Percentiles rank a stretch among this genome's conserved stretches.
Evolutionary conservation across 2,888 invertebrate species (phyloP).

Genomic region (Tetragnatha montana): DNA sequence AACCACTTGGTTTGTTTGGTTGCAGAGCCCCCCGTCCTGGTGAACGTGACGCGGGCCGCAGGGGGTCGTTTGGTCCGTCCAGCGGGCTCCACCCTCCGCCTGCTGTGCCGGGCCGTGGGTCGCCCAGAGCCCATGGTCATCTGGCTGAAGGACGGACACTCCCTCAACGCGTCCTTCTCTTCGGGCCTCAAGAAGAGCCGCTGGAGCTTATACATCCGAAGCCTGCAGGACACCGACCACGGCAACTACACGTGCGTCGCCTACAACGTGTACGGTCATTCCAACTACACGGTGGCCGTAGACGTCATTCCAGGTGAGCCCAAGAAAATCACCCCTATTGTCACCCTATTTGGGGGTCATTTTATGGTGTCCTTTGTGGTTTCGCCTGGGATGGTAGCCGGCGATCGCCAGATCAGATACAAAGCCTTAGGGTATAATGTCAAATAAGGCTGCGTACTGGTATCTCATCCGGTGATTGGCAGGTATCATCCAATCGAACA

Average conservation of each 20-base stretch:
- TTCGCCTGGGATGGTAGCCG: no score
- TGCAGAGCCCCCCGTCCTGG: constrained; percentile 39
- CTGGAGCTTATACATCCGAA: constrained; percentile 63
- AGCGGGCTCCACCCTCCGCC: constrained; percentile 68
- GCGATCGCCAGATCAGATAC: no score
- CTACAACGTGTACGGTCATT: constrained; percentile 62
- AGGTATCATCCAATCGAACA: no score
- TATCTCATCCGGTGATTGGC: no score
- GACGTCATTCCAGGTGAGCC: constrained; percentile 66
- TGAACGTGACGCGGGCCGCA: constrained; percentile 42
- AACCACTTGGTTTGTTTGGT: neutral
- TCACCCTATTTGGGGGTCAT: no score
- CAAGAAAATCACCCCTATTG: no score
- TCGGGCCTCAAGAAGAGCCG: constrained; percentile 40
- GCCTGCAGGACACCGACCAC: constrained; percentile 61
- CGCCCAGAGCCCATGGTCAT: constrained; percentile 70
- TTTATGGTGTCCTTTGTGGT: no score
- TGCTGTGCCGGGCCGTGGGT: constrained; percentile 71
- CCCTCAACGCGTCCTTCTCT: constrained; percentile 49
- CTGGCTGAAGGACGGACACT: constrained; percentile 71
- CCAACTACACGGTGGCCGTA: constrained; percentile 41
- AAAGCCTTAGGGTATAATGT: no score
- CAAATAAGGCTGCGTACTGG: no score
- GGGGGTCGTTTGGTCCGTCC: constrained; percentile 41
- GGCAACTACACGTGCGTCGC: constrained; percentile 70